Conservation (phyloP, 2,113 vertebrate species). For the Mastomys coucha region DNA sequence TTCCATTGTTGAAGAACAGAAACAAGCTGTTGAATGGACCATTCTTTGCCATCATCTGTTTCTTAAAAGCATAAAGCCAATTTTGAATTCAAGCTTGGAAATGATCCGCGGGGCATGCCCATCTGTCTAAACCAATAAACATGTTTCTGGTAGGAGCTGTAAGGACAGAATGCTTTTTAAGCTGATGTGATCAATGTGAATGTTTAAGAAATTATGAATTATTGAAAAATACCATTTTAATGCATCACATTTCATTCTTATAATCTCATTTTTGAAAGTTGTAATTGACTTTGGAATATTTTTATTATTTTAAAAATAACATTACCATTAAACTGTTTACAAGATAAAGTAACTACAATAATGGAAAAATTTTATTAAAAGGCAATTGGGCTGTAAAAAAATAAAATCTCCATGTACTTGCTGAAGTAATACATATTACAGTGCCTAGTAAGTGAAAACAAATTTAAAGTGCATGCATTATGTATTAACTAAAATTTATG, state of each 20-base stretch:
- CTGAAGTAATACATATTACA: not conserved
- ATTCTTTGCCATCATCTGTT: constrained; percentile 52
- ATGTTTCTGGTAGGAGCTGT: constrained; percentile 54
- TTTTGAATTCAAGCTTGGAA: constrained; percentile 67
- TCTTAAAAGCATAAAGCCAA: constrained; percentile 59
- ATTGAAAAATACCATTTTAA: constrained; percentile 42
- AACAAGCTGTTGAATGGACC: constrained; percentile 23
- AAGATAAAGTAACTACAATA: not conserved
- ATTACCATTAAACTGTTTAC: constrained; percentile 38
- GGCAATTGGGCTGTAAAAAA: not conserved
- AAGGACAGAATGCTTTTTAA: constrained; percentile 62
- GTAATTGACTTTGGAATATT: constrained; percentile 11
- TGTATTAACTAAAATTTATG: constrained; percentile 6
- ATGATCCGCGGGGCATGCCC: constrained; percentile 53
- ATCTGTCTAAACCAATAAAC: constrained; percentile 75
- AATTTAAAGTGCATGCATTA: constrained; percentile 2
- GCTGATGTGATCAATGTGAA: constrained; percentile 70
- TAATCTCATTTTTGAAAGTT: constrained; percentile 53
- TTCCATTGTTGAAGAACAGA: not conserved
- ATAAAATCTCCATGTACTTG: not conserved
- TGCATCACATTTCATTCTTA: not conserved
- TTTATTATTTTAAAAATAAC: constrained; percentile 48
- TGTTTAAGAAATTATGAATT: constrained; percentile 73
- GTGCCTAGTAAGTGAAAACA: not conserved
- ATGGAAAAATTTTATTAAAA: constrained; percentile 49